Evolutionary conservation across 1,140 invertebrate species (phyloP), one percentile per base, ranked within the genome.

Genomic region (Capitella teleta): DNA sequence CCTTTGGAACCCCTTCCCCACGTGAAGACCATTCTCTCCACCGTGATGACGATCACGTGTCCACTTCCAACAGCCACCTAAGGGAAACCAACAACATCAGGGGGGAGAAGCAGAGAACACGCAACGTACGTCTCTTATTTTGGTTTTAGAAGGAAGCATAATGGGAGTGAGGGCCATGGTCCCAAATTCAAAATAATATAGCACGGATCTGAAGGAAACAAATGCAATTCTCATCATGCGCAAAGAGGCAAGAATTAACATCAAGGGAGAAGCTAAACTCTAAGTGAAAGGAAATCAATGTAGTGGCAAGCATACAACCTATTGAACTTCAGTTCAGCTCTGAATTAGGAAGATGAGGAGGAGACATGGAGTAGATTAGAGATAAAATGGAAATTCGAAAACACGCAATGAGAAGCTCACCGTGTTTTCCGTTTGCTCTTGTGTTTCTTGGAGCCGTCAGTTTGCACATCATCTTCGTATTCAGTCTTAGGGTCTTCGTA

Each of bases 1-100:
- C 84, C 84, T 58, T 73, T 74, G 41, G 59, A 68, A 10, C 81
- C 80, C 61, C 80, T 76, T 25, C 84, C 84, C 84, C 83, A 86
- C 3, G 79, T 76, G 61, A 78, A 86, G 14, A 85, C 81, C 12
- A 77, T 66, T 28, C 75, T 73, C 61, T 85, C 81, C 59, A 62
- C 60, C 50, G 82, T 83, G 2, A 86, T 73, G 24, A 80, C 79
- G 47, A 86, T 75, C 59, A 79, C 78, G 67, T 87, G 84, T 18
- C 78, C 80, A 37, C 73, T 73, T 44, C 82, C 80, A 26, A 80
- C 76, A 32, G 80, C 74, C 23, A 84, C 72, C 62, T 79, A 61
- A 16, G 55, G 8, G 19, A 19, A 52, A 54, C 16, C 14, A 49
- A 3, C 16, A 12, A 38, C 36, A 38, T n/a, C n/a, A n/a, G n/a